Evolutionary conservation across 1,140 invertebrate genomes (phyloP).

Genomic region (Pseudomyrmex concolor): DNA sequence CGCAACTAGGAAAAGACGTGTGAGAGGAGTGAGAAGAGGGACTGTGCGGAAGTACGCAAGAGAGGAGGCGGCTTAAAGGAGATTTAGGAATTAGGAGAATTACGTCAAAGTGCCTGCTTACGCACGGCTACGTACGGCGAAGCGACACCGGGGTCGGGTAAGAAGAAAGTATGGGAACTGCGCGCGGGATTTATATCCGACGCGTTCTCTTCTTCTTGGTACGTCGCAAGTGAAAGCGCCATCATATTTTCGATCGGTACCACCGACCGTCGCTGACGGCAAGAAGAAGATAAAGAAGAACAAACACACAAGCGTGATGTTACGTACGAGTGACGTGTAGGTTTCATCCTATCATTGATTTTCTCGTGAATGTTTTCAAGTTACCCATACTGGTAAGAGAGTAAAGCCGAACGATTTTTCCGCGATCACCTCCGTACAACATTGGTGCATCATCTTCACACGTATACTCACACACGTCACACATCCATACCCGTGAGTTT

Average conservation of each 20-base stretch:
- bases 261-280: conserved; percentile 16
- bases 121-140: conserved; percentile 64
- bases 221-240: conserved; percentile 7
- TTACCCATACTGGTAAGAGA: conserved; percentile 3
- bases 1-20: conserved; percentile 64
- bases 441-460: conserved; percentile 9
- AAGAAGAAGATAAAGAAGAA: conserved; percentile 3
- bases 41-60: background rate
- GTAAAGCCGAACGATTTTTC: conserved; percentile 4
- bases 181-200: conserved; percentile 43
- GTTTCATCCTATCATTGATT: background rate
- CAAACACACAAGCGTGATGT: background rate
- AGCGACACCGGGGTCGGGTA: conserved; percentile 31
- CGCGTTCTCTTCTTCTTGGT: conserved; percentile 4
- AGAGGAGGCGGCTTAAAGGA: conserved; percentile 53
- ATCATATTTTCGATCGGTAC: conserved; percentile 40
- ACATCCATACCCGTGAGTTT: background rate
- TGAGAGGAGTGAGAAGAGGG: conserved; percentile 33
- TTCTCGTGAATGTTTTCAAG: background rate
- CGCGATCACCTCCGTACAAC: conserved; percentile 21
- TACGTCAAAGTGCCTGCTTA: conserved; percentile 73
- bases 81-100: conserved; percentile 75
- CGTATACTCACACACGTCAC: background rate
- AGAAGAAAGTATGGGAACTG: conserved; percentile 30
- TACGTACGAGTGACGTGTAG: background rate